These are phyloP conservation scores for Ctenoplectra terminalis DNA, from an alignment of 1,140 invertebrate species.

Conservation along the genomic window DNA sequence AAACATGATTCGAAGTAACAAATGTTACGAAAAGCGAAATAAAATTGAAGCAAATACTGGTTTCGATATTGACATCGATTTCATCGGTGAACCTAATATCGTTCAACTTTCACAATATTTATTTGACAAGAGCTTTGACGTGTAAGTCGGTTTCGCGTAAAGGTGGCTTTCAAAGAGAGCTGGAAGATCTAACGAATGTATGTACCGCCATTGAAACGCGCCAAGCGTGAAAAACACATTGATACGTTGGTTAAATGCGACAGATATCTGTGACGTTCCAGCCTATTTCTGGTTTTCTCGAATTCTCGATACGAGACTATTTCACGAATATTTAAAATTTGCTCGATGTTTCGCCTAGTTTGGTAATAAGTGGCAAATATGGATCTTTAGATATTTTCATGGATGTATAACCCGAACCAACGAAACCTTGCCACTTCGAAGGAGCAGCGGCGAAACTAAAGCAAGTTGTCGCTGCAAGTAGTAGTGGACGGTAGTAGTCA, in stretches of 20 bases:
- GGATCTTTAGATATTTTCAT: background rate
- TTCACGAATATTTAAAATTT: background rate
- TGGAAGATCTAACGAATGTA: slow-evolving; percentile 48
- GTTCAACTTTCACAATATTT: slow-evolving; percentile 36
- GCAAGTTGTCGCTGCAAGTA: background rate
- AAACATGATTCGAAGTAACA: background rate
- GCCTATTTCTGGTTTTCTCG: too few relatives aligned
- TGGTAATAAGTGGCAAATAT: slow-evolving; percentile 1
- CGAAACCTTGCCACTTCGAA: background rate
- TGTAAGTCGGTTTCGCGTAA: background rate
- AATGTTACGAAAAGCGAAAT: background rate
- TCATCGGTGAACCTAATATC: slow-evolving; percentile 44
- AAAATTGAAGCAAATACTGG: slow-evolving; percentile 19
- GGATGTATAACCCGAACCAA: background rate
- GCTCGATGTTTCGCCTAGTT: background rate
- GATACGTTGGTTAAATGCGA: slow-evolving; percentile 63
- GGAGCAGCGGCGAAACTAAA: background rate
- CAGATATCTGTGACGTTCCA: slow-evolving; percentile 46
- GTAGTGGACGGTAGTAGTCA: background rate
- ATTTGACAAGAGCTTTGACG: slow-evolving; percentile 56
- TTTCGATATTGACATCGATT: slow-evolving; percentile 34
- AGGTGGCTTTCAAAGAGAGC: slow-evolving; percentile 34
- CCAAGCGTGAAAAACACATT: slow-evolving; percentile 32
- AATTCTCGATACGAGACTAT: background rate
- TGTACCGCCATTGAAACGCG: slow-evolving; percentile 47